Percentiles rank a stretch among this genome's conserved stretches.
phyloP scores from a whole-genome alignment of 2,888 invertebrate genomes.

The Cheilosia vulpina region DNA sequence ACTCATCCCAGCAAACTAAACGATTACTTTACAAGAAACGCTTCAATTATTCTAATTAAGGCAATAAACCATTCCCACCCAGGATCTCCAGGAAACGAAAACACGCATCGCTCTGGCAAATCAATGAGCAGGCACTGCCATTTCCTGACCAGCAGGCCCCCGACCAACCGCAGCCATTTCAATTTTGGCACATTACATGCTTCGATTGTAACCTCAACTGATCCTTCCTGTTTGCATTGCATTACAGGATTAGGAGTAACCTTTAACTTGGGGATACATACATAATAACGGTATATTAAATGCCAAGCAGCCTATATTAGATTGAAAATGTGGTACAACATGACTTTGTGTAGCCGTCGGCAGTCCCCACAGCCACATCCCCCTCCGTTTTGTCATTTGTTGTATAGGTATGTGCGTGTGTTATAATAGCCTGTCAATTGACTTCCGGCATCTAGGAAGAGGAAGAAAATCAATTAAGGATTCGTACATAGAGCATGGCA shows the following conservation, averaged over 20 bases:
- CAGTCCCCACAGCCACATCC: not conserved
- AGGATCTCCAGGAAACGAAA: not conserved
- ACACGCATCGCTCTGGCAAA: constrained; percentile 2
- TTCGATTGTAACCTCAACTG: constrained; percentile 71
- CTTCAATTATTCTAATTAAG: constrained; percentile 32
- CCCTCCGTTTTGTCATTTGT: constrained; percentile 42
- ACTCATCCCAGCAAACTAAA: not conserved
- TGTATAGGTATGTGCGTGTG: constrained; percentile 13
- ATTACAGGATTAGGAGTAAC: constrained; percentile 69
- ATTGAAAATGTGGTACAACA: constrained; percentile 50
- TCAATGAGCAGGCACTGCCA: constrained; percentile 23
- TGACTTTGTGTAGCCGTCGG: constrained; percentile 20
- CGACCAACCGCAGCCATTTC: constrained; percentile 34
- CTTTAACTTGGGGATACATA: constrained; percentile 68
- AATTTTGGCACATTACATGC: constrained; percentile 68
- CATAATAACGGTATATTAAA: constrained; percentile 69
- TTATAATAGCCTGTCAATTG: constrained; percentile 69
- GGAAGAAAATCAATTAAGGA: constrained; percentile 73
- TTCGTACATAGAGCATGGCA: constrained; percentile 4
- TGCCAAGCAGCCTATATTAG: constrained; percentile 56
- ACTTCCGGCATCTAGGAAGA: constrained; percentile 66
- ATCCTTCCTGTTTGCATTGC: constrained; percentile 73
- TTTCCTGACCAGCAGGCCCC: constrained; percentile 5
- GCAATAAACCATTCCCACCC: not conserved
- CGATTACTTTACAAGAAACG: not conserved